Evolutionary conservation across 2,113 vertebrate genomes (phyloP), one percentile per base, ranked within the genome.

Genomic region (Macquaria australasica): DNA sequence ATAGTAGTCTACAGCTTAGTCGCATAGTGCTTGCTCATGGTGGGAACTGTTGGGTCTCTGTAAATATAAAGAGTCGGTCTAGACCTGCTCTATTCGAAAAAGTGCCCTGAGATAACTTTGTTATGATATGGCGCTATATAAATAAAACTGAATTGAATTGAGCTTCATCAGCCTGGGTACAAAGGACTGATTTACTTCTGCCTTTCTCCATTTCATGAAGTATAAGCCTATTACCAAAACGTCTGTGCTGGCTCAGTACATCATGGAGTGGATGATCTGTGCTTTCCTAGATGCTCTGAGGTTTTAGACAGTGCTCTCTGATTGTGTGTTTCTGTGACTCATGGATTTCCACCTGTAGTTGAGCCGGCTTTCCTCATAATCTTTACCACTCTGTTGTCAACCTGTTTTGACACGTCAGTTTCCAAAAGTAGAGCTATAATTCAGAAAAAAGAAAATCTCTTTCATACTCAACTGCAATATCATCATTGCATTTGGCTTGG

Each of bases 251-350:
- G 63, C 55, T 69, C 62, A 18, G 45, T 37, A 2, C 3, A 50
- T 77, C 50, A 67, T 56, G 8, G 1, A 9, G 50, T 25, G 53
- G 55, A 53, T 82, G 1, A 60, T 78, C 73, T 25, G 53, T 67
- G 4, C 0, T 63, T 67, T 20, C 15, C 23, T 1, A 31, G 56
- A 62, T 53, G 41, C 48, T 48, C 8, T 39, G 34, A 63, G 58
- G 15, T 51, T 66, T 11, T 23, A 31, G 25, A 77, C 28, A 31
- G n/a, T 12, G 0, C 16, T 70, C 55, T 56, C 18, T 11, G 50
- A 20, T 69, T 69, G 62, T 31, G 62, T 82, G 56, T 82, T 64
- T 64, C 39, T 5, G 56, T 74, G 70, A 79, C 53, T 66, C 48
- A 23, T 7, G 41, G 0, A 75, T 67, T 76, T 77, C 34, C 62